A percentile compares a stretch with the other conserved stretches of the same genome.
These are phyloP conservation scores for Papilio dardanus DNA, from an alignment of 1,140 invertebrate species.

Conservation along the genomic window DNA sequence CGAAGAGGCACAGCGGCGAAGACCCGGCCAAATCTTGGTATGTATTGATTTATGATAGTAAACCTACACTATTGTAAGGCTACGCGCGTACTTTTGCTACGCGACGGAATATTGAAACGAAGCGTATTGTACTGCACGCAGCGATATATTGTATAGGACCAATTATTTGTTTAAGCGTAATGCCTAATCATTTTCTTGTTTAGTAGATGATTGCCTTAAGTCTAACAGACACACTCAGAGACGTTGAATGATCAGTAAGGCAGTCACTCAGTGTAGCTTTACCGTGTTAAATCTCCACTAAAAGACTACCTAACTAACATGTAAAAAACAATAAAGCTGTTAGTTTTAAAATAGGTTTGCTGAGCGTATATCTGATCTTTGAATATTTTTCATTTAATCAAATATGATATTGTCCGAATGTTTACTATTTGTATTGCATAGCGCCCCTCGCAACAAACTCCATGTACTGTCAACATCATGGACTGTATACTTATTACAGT, in stretches of 20 bases:
- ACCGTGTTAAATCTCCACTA: too few relatives aligned
- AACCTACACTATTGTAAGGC: not conserved
- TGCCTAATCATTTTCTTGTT: too few relatives aligned
- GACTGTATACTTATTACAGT: not conserved
- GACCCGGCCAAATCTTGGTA: slow-evolving; percentile 90
- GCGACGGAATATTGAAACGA: not conserved
- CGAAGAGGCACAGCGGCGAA: slow-evolving; percentile 96
- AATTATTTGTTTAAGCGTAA: not conserved
- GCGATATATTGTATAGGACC: not conserved
- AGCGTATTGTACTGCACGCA: not conserved
- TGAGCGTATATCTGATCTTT: not conserved
- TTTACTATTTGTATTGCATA: not conserved
- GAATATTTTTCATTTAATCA: not conserved
- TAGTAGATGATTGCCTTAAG: too few relatives aligned
- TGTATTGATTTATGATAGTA: slow-evolving; percentile 38
- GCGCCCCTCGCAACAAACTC: not conserved
- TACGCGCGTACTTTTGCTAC: not conserved
- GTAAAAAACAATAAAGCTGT: too few relatives aligned
- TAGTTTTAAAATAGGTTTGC: not conserved
- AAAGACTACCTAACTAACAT: too few relatives aligned
- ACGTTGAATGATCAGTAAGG: too few relatives aligned
- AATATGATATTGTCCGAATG: not conserved
- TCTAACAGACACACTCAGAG: too few relatives aligned
- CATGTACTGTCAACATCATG: not conserved
- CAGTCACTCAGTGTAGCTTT: too few relatives aligned